Conservation (phyloP, 2,888 invertebrate genomes). For the Strigamia maritima region DNA sequence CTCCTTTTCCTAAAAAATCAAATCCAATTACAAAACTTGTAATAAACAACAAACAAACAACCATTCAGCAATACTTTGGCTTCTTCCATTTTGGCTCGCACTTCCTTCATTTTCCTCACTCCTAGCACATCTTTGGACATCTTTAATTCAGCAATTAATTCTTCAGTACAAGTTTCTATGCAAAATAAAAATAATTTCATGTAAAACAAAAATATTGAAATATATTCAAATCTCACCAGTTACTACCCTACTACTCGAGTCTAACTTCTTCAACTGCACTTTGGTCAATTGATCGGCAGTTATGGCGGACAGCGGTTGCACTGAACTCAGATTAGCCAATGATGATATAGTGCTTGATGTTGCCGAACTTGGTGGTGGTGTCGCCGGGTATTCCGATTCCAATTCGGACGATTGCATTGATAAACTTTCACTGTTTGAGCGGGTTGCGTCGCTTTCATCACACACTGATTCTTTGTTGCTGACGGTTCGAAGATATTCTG, state of each 20-base stretch:
- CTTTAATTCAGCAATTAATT: conserved; percentile 86
- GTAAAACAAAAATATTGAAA: neutral
- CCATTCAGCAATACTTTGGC: conserved; percentile 49
- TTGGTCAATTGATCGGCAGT: conserved; percentile 82
- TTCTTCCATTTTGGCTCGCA: conserved; percentile 78
- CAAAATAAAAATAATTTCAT: neutral
- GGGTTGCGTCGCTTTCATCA: conserved; percentile 38
- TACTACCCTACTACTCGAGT: conserved; percentile 46
- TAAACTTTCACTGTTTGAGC: conserved; percentile 39
- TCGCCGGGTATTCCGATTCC: neutral
- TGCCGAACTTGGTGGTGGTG: conserved; percentile 19
- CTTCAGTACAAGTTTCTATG: conserved; percentile 61
- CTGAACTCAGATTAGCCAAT: conserved; percentile 52
- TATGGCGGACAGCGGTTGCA: conserved; percentile 79
- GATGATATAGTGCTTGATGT: conserved; percentile 37
- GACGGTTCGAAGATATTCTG: conserved; percentile 83
- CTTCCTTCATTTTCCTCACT: conserved; percentile 89
- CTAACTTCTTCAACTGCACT: conserved; percentile 73
- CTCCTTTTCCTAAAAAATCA: conserved; percentile 65
- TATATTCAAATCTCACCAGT: neutral
- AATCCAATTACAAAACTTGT: neutral
- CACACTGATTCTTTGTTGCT: neutral
- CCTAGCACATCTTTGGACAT: conserved; percentile 88
- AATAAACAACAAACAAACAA: neutral
- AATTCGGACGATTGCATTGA: conserved; percentile 37